Evolutionary conservation across 2,888 invertebrate species (phyloP), one percentile per base, ranked within the genome.

Genomic region (Clostera curtula): DNA sequence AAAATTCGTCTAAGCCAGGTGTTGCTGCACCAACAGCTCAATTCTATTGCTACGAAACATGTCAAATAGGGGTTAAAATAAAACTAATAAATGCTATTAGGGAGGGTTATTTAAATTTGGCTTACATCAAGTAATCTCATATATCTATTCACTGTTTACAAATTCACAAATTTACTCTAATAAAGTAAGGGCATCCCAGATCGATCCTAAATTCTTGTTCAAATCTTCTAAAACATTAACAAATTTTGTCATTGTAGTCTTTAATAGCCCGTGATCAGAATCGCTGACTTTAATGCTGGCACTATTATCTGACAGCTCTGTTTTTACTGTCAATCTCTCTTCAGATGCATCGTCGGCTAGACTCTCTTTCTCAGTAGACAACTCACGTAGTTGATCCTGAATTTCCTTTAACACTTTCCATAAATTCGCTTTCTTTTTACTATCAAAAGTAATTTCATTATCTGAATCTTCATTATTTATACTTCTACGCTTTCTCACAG

Each of bases 81-180:
- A n/a, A n/a, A n/a, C n/a, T n/a, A n/a, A n/a, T n/a, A n/a, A n/a
- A n/a, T n/a, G n/a, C n/a, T n/a, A n/a, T n/a, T n/a, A n/a, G n/a
- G n/a, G n/a, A n/a, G n/a, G n/a, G n/a, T n/a, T n/a, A n/a, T n/a
- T n/a, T n/a, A n/a, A n/a, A n/a, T n/a, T n/a, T 17, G 12, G 8
- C 4, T 6, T 6, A 12, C n/a, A 27, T 10, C 29, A 34, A 22
- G 28, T 31, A 42, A 34, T 20, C 13, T 41, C 44, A 39, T 31
- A 34, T 42, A 42, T n/a, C n/a, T n/a, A n/a, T n/a, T n/a, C n/a
- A n/a, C n/a, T n/a, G n/a, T n/a, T n/a, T n/a, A n/a, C n/a, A n/a
- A n/a, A n/a, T n/a, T n/a, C n/a, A n/a, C n/a, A n/a, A n/a, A 31
- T 23, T 48, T 69, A 83, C 33, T 76, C 71, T 38, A 80, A 49